Base-by-base conservation (phyloP, 1,140 invertebrate species). In the Trichonephila inaurata region DNA sequence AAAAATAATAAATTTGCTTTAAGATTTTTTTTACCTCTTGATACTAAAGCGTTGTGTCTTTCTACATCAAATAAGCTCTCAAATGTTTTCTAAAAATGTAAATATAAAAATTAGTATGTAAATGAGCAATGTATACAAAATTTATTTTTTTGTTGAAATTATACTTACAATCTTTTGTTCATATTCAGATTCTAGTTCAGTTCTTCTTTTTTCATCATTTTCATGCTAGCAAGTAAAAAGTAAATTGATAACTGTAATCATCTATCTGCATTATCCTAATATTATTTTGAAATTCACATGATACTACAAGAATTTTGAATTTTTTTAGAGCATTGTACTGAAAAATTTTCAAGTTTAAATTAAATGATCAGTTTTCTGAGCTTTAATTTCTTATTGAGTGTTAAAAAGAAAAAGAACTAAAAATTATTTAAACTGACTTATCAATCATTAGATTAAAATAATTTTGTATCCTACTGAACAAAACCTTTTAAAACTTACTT, bases 11-110 rank as follows among this genome's bases (percentile, higher is more conserved):
- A 40, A 40, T 40, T 40, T 40, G 33, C 33, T 40, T 40, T 3
- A 40, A 3, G 1, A 40, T 40, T 40, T 51, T 28, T 16, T 51
- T 93, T 89, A 95, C 95, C 98, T 61, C 98, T 96, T 0, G 97
- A 96, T 0, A 98, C 96, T 14, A 99, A 95, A 2, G 97, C 97
- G 60, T 98, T 97, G 95, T 99, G 98, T 4, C 97, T 97, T 0
- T 97, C 96, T 60, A 97, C 97, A 95, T 98, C 97, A 95, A 99
- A 98, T 77, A 99, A 98, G 4, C 98, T 98, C 87, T 98, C 97
- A 96, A 99, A 99, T 0, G 98, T 97, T 94, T 98, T 98, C 95
- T 95, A 92, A 64, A 82, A 94, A 93, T 89, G 40, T 62, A 21
- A 24, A 66, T 3, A 90, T 77, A 86, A 51, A 92, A 66, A 21